Evolutionary conservation across 2,797 vertebrate species (phyloP).

Genomic region (Rallus crepitans): DNA sequence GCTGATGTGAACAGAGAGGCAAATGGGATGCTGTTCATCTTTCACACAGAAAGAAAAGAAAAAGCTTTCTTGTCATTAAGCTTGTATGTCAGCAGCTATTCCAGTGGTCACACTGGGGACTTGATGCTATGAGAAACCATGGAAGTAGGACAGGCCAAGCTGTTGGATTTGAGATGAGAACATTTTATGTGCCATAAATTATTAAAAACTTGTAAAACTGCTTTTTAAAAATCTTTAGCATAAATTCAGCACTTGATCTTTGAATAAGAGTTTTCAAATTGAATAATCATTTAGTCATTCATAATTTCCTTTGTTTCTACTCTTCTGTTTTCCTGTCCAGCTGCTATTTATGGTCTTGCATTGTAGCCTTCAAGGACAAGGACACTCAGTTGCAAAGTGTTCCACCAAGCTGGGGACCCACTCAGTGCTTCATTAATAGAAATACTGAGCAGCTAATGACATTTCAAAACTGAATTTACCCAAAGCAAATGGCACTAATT

Average conservation of each 20-base stretch:
- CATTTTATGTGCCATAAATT: background rate
- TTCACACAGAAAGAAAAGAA: background rate
- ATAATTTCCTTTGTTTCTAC: background rate
- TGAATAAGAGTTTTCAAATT: background rate
- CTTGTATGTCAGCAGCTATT: background rate
- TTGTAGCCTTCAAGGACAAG: background rate
- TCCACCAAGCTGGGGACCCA: background rate
- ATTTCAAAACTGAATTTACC: background rate
- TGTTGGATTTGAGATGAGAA: background rate
- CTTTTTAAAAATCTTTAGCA: background rate
- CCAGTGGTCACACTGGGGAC: background rate
- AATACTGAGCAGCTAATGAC: background rate
- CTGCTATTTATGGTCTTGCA: background rate
- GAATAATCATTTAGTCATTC: background rate
- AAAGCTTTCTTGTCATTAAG: background rate
- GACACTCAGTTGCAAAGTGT: background rate
- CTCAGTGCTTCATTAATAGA: background rate
- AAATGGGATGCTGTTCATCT: background rate
- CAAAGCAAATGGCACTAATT: background rate
- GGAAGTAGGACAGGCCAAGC: background rate
- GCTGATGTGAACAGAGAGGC: conserved; percentile 1
- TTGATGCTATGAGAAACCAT: background rate
- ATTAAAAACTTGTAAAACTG: background rate
- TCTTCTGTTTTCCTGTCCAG: background rate
- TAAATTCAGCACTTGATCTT: background rate